Conservation (phyloP, 2,888 invertebrate genomes). For the Lypha dubia region DNA sequence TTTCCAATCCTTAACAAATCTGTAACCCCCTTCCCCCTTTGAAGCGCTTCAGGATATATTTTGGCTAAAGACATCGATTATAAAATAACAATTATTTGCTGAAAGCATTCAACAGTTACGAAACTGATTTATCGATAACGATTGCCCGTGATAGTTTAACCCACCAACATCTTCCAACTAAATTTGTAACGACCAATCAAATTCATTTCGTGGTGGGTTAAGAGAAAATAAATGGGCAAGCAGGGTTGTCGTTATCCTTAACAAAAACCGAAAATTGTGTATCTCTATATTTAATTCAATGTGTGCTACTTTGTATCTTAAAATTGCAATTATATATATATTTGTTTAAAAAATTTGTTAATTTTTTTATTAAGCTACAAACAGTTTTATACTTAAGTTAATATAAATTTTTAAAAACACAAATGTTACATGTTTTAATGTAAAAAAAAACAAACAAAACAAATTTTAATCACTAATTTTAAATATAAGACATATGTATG, state of each 20-base stretch:
- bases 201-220: too few relatives aligned
- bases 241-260: neutral
- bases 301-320: conserved; percentile 68
- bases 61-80: too few relatives aligned
- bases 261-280: conserved; percentile 1
- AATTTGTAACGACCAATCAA: too few relatives aligned
- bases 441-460: conserved; percentile 55
- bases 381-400: conserved; percentile 39
- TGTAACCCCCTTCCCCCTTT: too few relatives aligned
- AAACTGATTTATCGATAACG: too few relatives aligned
- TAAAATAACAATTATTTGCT: too few relatives aligned
- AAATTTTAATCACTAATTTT: conserved; percentile 56
- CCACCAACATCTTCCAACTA: too few relatives aligned
- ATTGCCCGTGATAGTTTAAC: too few relatives aligned
- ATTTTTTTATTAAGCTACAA: conserved; percentile 44
- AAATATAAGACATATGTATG: conserved; percentile 47
- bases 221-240: neutral
- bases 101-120: too few relatives aligned
- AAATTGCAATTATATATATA: conserved; percentile 30
- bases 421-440: conserved; percentile 70
- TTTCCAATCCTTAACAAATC: too few relatives aligned
- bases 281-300: conserved; percentile 51
- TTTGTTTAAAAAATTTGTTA: conserved; percentile 9
- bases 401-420: conserved; percentile 28
- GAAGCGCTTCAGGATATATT: too few relatives aligned